phyloP scores from a whole-genome alignment of 2,113 vertebrate genomes.

The Uria aalge region DNA sequence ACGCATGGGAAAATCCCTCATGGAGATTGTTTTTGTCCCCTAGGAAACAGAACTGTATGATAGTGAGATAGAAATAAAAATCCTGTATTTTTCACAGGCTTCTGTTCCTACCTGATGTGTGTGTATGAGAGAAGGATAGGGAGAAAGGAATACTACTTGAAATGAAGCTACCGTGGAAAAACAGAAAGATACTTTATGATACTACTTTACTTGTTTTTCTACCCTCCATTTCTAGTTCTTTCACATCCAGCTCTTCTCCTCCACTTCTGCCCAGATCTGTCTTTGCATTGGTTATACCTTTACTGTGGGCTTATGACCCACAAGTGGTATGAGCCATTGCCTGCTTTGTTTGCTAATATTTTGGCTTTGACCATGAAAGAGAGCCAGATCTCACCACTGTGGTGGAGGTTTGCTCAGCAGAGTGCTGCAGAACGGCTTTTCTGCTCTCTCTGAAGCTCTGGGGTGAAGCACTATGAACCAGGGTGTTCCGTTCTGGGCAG shows the following conservation, averaged over 20 bases:
- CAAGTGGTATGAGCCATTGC: fast-evolving
- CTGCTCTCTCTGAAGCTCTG: background rate
- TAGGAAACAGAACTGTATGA: background rate
- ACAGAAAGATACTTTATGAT: background rate
- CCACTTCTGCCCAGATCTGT: background rate
- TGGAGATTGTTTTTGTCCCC: background rate
- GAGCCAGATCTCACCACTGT: background rate
- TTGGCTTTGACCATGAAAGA: background rate
- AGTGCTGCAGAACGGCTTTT: background rate
- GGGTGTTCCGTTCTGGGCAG: background rate
- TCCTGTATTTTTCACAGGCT: background rate
- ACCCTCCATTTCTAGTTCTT: background rate
- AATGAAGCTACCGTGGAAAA: background rate
- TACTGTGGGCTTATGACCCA: background rate
- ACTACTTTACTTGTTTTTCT: background rate
- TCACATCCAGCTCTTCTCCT: background rate
- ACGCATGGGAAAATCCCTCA: background rate
- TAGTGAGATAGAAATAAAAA: background rate
- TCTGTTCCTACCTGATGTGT: background rate
- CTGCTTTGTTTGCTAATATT: background rate
- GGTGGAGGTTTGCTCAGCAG: background rate
- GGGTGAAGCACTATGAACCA: background rate
- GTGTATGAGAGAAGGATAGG: background rate
- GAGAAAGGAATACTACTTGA: background rate
- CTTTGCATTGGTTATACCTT: background rate